Percentiles rank a stretch among this genome's conserved stretches.
These are phyloP conservation scores for Tridacna crocea DNA, from an alignment of 2,888 invertebrate species.

Conservation along the genomic window DNA sequence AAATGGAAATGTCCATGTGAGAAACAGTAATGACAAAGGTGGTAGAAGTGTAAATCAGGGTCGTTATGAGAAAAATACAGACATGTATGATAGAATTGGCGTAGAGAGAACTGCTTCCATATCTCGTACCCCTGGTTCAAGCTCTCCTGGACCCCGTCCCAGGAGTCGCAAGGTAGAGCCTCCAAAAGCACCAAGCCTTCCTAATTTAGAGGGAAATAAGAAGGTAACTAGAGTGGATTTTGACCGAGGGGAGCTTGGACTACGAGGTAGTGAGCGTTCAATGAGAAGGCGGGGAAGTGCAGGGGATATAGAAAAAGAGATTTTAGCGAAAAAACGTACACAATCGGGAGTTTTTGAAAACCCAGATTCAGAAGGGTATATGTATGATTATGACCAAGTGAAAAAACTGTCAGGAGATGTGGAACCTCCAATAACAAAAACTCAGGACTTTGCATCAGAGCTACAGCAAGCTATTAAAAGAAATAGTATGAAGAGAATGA, in stretches of 20 bases:
- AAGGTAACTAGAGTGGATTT: conserved; percentile 4
- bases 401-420: conserved; percentile 52
- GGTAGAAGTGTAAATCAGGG: conserved; percentile 19
- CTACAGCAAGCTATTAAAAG: conserved; percentile 60
- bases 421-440: conserved; percentile 28
- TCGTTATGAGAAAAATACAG: conserved; percentile 36
- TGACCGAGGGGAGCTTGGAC: conserved; percentile 35
- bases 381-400: conserved; percentile 68
- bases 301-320: conserved; percentile 22
- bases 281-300: conserved; percentile 22
- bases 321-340: conserved; percentile 35
- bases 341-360: conserved; percentile 64
- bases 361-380: conserved; percentile 67
- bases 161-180: conserved; percentile 24
- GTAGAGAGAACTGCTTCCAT: conserved; percentile 45
- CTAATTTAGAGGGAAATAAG: not conserved
- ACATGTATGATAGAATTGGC: conserved; percentile 32
- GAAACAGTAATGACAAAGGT: conserved; percentile 11
- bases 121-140: conserved; percentile 48
- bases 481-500: conserved; percentile 58
- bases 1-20: conserved; percentile 3
- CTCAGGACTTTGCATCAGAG: conserved; percentile 58
- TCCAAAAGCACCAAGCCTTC: conserved; percentile 20
- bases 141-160: conserved; percentile 43
- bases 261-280: conserved; percentile 33